phyloP scores from a whole-genome alignment of 1,140 invertebrate species.

The Acromyrmex echinatior region DNA sequence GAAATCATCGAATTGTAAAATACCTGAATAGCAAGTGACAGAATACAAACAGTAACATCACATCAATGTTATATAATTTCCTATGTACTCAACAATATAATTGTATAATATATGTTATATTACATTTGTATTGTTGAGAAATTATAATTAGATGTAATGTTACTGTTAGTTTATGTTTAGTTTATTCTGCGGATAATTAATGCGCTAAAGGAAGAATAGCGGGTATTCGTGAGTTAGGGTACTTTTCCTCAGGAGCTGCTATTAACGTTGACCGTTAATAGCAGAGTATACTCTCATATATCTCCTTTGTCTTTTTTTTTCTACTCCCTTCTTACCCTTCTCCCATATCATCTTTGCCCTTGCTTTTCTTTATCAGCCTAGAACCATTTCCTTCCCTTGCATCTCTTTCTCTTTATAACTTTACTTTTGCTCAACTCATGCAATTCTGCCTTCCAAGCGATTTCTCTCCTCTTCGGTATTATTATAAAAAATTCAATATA shows the following conservation, averaged over 20 bases:
- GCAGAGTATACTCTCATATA: conserved; percentile 39
- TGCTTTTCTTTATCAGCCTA: not conserved
- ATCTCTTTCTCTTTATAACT: conserved; percentile 1
- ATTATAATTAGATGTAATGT: too few species aligned
- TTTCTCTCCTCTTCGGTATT: not conserved
- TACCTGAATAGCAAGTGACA: too few species aligned
- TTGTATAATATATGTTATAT: too few species aligned
- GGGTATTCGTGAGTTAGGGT: not conserved
- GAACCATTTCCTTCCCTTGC: not conserved
- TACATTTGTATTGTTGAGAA: too few species aligned
- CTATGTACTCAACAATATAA: too few species aligned
- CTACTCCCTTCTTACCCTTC: not conserved
- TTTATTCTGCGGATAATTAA: too few species aligned
- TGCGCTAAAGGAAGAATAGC: too few species aligned
- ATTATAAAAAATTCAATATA: conserved; percentile 25
- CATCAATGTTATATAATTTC: too few species aligned
- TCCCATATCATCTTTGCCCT: not conserved
- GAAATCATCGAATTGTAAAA: not conserved
- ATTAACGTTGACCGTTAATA: conserved; percentile 50
- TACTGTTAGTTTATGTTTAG: too few species aligned
- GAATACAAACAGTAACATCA: too few species aligned
- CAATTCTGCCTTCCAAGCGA: not conserved
- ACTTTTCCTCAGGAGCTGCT: conserved; percentile 40
- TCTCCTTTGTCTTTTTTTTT: conserved; percentile 23
- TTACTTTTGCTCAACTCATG: not conserved